A percentile compares a stretch with the other conserved stretches of the same genome.
Evolutionary conservation across 2,888 invertebrate species (phyloP).

Genomic region (Beris morrisii): DNA sequence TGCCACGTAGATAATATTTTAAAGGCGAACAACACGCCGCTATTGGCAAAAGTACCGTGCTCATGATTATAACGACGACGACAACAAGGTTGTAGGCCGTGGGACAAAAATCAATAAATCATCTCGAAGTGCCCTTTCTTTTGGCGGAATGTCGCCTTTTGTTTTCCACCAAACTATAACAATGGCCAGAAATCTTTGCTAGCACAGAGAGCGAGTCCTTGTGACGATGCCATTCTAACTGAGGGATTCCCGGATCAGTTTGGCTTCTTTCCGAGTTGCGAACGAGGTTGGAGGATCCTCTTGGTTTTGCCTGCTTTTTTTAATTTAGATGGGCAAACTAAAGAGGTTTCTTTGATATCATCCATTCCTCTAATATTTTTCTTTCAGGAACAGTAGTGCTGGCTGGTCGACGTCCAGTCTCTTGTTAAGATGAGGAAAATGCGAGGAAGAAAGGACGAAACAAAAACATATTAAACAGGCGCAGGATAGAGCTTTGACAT

Average conservation of each 20-base stretch:
- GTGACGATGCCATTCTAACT: constrained; percentile 24
- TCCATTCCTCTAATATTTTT: no score
- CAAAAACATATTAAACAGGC: no score
- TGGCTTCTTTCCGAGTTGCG: constrained; percentile 27
- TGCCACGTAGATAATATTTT: constrained; percentile 13
- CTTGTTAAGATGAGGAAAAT: no score
- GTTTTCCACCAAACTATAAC: constrained; percentile 26
- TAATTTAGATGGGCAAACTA: constrained; percentile 38
- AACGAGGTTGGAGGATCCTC: constrained; percentile 25
- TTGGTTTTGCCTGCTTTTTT: constrained; percentile 28
- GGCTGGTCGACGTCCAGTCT: no score
- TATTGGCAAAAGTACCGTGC: constrained; percentile 20
- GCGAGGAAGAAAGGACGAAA: no score
- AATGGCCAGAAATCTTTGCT: constrained; percentile 14
- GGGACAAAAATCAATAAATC: constrained; percentile 39
- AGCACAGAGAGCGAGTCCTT: constrained; percentile 13
- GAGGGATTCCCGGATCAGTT: constrained; percentile 29
- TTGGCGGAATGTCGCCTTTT: constrained; percentile 30
- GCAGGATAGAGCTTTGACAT: no score
- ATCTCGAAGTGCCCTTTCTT: constrained; percentile 37
- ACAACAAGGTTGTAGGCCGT: constrained; percentile 25
- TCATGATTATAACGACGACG: constrained; percentile 26
- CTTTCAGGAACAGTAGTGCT: no score
- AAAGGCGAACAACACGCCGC: not conserved
- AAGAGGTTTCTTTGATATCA: constrained; percentile 34